These are phyloP conservation scores for Scopus umbretta DNA, from an alignment of 2,113 vertebrate genomes.

Conservation along the genomic window DNA sequence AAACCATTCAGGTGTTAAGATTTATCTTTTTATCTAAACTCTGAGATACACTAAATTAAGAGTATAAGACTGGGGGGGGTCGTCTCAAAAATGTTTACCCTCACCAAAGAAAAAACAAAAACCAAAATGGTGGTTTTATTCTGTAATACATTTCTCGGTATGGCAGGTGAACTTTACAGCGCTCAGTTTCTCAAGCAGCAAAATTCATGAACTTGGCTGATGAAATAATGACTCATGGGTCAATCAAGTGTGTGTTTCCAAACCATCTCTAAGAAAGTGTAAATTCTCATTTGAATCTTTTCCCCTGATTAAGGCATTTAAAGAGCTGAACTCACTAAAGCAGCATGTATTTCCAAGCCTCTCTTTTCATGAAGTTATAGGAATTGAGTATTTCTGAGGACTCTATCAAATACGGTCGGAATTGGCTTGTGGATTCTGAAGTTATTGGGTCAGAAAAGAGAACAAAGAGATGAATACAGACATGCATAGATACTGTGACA, in stretches of 20 bases:
- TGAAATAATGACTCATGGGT: neutral
- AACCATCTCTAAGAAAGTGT: neutral
- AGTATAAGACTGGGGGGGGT: neutral
- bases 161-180: neutral
- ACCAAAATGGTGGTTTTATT: neutral
- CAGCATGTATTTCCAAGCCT: neutral
- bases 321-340: neutral
- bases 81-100: neutral
- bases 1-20: neutral
- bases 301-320: neutral
- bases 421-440: neutral
- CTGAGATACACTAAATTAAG: neutral
- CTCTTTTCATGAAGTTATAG: neutral
- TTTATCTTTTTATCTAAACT: neutral
- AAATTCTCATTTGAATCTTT: neutral
- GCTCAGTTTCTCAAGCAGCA: neutral
- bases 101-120: neutral
- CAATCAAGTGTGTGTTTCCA: neutral
- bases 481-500: neutral
- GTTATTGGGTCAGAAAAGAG: neutral
- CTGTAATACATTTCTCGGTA: neutral
- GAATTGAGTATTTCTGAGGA: neutral
- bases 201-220: neutral
- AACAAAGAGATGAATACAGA: neutral
- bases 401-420: neutral